Conservation (phyloP, 2,113 vertebrate species). For the Oryctolagus cuniculus region mOryCun1.1 NC_091435.1:53805001-53805500, state of each 20-base stretch:
- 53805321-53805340: neutral
- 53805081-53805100: neutral
- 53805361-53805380: neutral
- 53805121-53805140: neutral
- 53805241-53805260: neutral
- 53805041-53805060: neutral
- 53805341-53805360: neutral
- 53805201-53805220: neutral
- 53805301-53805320: neutral
- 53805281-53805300: neutral
- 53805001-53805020: conserved; percentile 3
- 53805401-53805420: neutral
- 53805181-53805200: conserved; percentile 47
- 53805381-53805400: neutral
- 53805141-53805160: neutral
- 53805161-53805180: neutral
- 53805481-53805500: neutral
- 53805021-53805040: neutral
- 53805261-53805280: neutral
- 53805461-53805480: neutral
- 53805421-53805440: neutral
- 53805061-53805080: conserved; percentile 39
- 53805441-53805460: neutral
- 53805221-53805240: conserved; percentile 42
- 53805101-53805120: conserved; percentile 27